Conservation (phyloP, 2,113 vertebrate species). For the Pomatorhinus ruficollis region DNA sequence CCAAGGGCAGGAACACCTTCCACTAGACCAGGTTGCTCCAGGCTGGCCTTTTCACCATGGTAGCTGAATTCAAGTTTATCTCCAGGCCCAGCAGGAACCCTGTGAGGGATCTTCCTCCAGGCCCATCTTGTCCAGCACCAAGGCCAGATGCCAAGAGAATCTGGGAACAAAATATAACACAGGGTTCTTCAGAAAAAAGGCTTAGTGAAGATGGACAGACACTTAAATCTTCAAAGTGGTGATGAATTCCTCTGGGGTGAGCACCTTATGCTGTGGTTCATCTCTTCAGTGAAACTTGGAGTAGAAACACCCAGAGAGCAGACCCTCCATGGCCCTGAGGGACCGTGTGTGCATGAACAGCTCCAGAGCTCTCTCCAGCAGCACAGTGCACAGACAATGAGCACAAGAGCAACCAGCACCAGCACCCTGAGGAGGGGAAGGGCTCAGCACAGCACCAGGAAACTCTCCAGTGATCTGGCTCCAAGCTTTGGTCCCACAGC, state of each 20-base stretch:
- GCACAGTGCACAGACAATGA: background rate
- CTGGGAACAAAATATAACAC: background rate
- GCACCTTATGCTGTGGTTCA: background rate
- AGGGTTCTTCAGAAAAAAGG: background rate
- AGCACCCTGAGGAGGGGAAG: accelerated
- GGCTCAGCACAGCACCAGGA: background rate
- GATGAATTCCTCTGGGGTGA: no score
- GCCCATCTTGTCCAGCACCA: background rate
- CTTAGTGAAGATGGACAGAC: background rate
- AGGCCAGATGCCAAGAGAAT: background rate
- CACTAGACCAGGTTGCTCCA: background rate
- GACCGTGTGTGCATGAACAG: accelerated
- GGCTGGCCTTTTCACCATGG: background rate
- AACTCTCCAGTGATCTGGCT: background rate
- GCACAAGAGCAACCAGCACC: background rate
- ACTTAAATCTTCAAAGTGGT: background rate
- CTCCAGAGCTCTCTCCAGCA: background rate
- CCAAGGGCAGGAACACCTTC: background rate
- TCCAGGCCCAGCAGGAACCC: background rate
- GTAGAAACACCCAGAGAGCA: background rate
- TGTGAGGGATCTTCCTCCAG: background rate
- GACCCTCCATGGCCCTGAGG: background rate
- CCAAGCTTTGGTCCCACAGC: background rate
- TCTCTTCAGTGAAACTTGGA: background rate
- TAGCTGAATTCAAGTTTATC: background rate